Base-by-base conservation (phyloP, 2,797 vertebrate genomes). In the Taeniopygia guttata region DNA sequence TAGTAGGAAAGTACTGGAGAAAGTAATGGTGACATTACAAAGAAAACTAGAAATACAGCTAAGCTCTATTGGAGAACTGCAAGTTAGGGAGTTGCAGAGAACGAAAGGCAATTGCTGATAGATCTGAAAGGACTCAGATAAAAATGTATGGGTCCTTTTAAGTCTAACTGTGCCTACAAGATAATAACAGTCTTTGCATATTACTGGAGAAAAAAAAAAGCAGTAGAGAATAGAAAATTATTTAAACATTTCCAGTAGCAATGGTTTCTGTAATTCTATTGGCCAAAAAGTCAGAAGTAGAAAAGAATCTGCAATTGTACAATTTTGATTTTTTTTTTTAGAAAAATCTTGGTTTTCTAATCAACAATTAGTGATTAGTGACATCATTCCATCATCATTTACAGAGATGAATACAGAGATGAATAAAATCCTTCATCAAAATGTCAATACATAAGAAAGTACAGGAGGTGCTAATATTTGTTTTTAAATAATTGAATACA, bases 1-100 rank as follows among this genome's bases (percentile, higher is more conserved):
- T 88, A 68, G 72, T 56, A 85, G 34, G 66, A 89, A 96, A 84
- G 64, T 79, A 78, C 42, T 51, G 34, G 46, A 34, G 54, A 92
- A 92, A 76, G 58, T 91, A 93, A 83, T 58, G 36, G 45, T 76
- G 79, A 77, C 42, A 67, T 89, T 95, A 82, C 30, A 82, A 92
- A 88, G 16, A 8, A 45, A 67, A 79, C 21, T 56, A 25, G 74
- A 89, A 96, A 74, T 34, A 23, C 45, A 75, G 11, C 34, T 77
- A 73, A 72, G 20, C 5, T 64, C 5, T 52, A 4, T 3, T 67
- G 36, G 34, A 84, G 29, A 82, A 45, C 26, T 84, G 17, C 16
- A 67, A 77, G 43, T 43, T 45, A 84, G 42, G 89, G 15, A 56
- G 32, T 22, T 74, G 14, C 42, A 70, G 75, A 87, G 30, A 72